Conservation (phyloP, 2,888 invertebrate species). For the Drosophila pseudotakahashii region DNA sequence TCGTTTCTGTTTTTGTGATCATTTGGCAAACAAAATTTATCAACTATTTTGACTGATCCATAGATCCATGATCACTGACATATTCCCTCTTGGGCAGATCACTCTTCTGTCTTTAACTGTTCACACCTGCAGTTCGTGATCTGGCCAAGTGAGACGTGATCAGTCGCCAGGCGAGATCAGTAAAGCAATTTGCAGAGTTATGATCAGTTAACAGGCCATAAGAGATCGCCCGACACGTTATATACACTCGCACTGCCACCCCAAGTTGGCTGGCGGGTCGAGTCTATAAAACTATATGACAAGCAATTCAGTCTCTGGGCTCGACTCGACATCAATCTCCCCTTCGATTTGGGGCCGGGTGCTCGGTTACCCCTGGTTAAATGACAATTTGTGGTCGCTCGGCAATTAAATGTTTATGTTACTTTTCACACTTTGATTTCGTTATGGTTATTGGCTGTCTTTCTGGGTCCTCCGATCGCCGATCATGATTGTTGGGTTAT, state of each 20-base stretch:
- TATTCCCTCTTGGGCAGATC: conserved; percentile 8
- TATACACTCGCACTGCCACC: conserved; percentile 4
- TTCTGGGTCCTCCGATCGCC: conserved; percentile 27
- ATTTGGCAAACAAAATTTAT: neutral
- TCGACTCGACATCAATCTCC: conserved; percentile 31
- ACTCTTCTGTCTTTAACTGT: conserved; percentile 8
- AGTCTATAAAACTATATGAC: conserved; percentile 68
- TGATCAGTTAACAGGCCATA: conserved; percentile 45
- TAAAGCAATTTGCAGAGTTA: conserved; percentile 38
- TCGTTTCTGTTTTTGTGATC: neutral
- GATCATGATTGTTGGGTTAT: conserved; percentile 49
- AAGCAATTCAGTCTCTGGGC: conserved; percentile 54
- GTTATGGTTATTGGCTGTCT: conserved; percentile 32
- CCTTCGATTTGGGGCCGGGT: conserved; percentile 32
- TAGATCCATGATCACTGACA: conserved; percentile 1
- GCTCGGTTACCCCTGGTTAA: conserved; percentile 53
- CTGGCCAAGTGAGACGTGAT: neutral
- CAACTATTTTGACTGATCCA: conserved; percentile 11
- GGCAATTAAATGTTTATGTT: conserved; percentile 73
- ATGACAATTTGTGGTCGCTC: conserved; percentile 74
- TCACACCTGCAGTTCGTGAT: conserved; percentile 17
- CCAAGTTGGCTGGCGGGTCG: conserved; percentile 10
- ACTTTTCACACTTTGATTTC: conserved; percentile 68
- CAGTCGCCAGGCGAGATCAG: conserved; percentile 26
- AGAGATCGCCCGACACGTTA: conserved; percentile 37